Evolutionary conservation across 53 echinoderm and acorn worm species (phyloP), one percentile per base, ranked within the genome.

Genomic region (Arbacia lixula): DNA sequence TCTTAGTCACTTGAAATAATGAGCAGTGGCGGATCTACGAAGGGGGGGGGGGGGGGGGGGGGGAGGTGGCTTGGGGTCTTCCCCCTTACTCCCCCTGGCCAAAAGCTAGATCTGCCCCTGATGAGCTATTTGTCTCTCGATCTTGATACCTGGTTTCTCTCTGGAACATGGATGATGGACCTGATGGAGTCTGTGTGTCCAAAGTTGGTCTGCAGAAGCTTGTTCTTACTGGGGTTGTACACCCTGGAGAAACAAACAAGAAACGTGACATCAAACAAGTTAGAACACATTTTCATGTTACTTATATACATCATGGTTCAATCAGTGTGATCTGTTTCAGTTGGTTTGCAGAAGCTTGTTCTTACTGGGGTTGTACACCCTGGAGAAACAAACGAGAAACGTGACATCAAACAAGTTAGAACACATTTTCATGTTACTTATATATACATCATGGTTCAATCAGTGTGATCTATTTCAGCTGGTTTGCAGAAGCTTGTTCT

Each of bases 141-240:
- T 22, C 9, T 37, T 31, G 53, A 52, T 68, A 97, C 97, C 97
- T 97, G 97, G 60, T 87, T 92, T 66, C 94, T 94, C 67, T 97
- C 97, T 33, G 92, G 94, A 20, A 97, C 79, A 75, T 97, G 97
- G 0, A 97, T 85, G 63, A 96, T 92, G 46, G 93, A 87, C 33
- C 97, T 57, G 14, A 97, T 90, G 28, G 94, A 91, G 65, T 97
- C 97, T 2, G 90, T 89, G 71, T 97, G 97, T n/a, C 97, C 97
- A 22, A 92, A 90, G 86, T 97, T 97, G 55, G 97, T 97, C 56
- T 97, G 97, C 32, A 93, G 89, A 19, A 95, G 69, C 52, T 95
- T 95, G 77, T 86, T 89, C 60, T 88, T 93, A 10, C 92, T 89
- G 17, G 95, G 93, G 56, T 95, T 91, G 37, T 95, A 95, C 38